Conservation (phyloP, 2,888 invertebrate species). For the Oxyteleia sp. region DNA sequence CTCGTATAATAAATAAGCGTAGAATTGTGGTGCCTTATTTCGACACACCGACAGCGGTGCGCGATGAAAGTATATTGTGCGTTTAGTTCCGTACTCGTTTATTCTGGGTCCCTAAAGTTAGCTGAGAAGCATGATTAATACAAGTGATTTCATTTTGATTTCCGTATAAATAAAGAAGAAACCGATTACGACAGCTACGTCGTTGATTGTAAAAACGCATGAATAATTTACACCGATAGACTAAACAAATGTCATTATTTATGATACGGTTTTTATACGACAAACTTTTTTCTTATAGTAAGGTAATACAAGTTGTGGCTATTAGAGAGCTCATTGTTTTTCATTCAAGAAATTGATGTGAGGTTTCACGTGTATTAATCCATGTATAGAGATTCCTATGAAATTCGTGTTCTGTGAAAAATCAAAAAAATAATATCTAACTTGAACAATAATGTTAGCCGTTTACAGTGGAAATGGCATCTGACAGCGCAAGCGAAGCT, state of each 20-base stretch:
- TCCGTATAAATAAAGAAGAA: background rate
- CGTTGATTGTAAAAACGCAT: background rate
- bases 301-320: background rate
- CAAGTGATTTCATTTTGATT: constrained; percentile 56
- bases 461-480: constrained; percentile 61
- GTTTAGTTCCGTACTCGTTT: constrained; percentile 76
- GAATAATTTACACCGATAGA: background rate
- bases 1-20: no score
- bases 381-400: constrained; percentile 42
- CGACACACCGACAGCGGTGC: constrained; percentile 80
- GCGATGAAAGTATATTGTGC: constrained; percentile 82
- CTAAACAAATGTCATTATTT: background rate
- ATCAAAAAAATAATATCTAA: constrained; percentile 46
- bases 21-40: constrained; percentile 87
- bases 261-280: constrained; percentile 37
- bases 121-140: constrained; percentile 43
- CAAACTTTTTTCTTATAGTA: background rate
- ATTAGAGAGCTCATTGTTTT: background rate
- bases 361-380: constrained; percentile 54
- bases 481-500: constrained; percentile 64
- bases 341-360: background rate
- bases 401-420: constrained; percentile 58
- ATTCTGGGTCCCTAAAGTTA: constrained; percentile 55
- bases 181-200: background rate
- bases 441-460: constrained; percentile 65